Evolutionary conservation across 2,888 invertebrate species (phyloP).

Genomic region (Agelastica alni): DNA sequence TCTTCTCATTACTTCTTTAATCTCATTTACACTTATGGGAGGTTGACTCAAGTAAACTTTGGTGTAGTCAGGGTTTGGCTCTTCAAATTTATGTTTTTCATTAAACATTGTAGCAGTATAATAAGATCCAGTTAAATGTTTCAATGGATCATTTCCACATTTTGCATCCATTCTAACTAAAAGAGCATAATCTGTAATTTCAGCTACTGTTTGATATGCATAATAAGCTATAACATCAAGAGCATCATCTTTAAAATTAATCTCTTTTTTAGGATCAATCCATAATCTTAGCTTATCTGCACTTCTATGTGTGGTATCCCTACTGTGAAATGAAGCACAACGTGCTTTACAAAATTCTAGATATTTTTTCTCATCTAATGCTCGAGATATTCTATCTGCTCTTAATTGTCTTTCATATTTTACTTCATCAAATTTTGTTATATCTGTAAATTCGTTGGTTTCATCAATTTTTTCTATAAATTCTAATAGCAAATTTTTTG

Average conservation of each 20-base stretch:
- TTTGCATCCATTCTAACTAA: conserved; percentile 77
- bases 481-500: conserved; percentile 57
- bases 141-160: conserved; percentile 71
- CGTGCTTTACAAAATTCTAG: conserved; percentile 80
- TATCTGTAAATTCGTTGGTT: conserved; percentile 61
- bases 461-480: conserved; percentile 63
- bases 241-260: conserved; percentile 66
- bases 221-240: conserved; percentile 81
- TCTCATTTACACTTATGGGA: conserved; percentile 78
- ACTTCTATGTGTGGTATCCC: conserved; percentile 43
- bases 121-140: conserved; percentile 68
- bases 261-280: conserved; percentile 66
- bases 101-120: conserved; percentile 67
- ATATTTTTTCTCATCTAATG: conserved; percentile 66
- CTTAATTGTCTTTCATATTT: conserved; percentile 65
- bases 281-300: conserved; percentile 64
- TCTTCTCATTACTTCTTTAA: conserved; percentile 80
- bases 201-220: conserved; percentile 89
- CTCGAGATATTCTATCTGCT: conserved; percentile 66
- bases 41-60: conserved; percentile 68
- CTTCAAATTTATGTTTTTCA: conserved; percentile 58
- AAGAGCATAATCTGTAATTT: conserved; percentile 83
- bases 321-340: conserved; percentile 69
- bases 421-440: conserved; percentile 61
- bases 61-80: conserved; percentile 55